Base-by-base conservation (phyloP, 2,113 vertebrate species). In the Corynorhinus townsendii region DNA sequence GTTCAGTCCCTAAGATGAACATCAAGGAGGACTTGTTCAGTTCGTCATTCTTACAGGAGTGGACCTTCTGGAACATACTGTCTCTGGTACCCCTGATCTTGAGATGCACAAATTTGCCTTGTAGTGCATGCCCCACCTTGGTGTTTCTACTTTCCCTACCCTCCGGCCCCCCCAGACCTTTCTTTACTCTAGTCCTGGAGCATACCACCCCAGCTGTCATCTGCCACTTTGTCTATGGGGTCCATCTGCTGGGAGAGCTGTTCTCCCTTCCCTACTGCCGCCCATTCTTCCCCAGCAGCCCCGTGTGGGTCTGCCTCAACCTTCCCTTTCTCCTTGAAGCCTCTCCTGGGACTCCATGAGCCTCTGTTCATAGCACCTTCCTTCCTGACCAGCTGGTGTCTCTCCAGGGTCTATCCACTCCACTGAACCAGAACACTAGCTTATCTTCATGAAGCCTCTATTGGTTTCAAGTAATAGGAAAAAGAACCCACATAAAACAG, bases 321-420 rank as follows among this genome's bases (percentile, higher is more conserved):
- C 71, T 80, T 54, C 56, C n/a, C 49, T 86, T 93, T 81, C n/a
- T 85, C 45, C 68, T 69, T 2, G 33, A 91, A 94, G 35, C 8
- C 28, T 79, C 43, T 87, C 9, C 75, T 45, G 35, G 64, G 35
- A 43, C 35, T 52, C 30, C 43, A 1, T 11, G 14, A 54, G 22
- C 62, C 75, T 56, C 64, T 47, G 33, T 85, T 17, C 11, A 12
- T 33, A 79, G 5, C 15, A 12, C 22, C 43, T 89, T 84, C 30
- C 56, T 68, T 20, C 26, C 47, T 72, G 30, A 33, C 86, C 81
- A 59, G n/a, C 33, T 54, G 20, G 2, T 33, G 0, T 43, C 73
- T 86, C 35, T 84, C 20, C 45, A 40, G 20, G 10, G 26, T 59
- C 30, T 49, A 6, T 26, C 76, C 28, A 26, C 56, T 14, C 5